Evolutionary conservation across 2,113 vertebrate genomes (phyloP).

Genomic region (Coptodon bakossiorum): DNA sequence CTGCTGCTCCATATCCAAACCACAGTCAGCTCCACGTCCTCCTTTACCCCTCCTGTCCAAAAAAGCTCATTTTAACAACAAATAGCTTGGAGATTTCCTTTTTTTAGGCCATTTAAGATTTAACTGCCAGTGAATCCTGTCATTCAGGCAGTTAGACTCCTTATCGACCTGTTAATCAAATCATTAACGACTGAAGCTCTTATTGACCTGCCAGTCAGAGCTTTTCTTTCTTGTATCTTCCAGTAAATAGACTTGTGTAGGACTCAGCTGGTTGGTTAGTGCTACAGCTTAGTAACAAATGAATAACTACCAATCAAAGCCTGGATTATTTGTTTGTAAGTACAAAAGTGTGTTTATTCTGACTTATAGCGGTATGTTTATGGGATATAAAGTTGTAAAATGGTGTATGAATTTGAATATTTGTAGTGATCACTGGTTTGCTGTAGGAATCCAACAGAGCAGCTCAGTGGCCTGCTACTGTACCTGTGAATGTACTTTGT

Average conservation of each 20-base stretch:
- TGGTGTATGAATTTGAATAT: conserved; percentile 41
- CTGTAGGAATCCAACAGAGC: conserved; percentile 41
- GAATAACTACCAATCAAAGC: background rate
- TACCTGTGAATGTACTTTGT: conserved; percentile 76
- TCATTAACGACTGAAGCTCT: background rate
- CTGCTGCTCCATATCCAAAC: background rate
- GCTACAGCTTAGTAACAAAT: background rate
- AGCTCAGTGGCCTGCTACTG: conserved; percentile 40
- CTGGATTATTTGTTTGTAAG: conserved; percentile 25
- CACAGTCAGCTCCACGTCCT: background rate
- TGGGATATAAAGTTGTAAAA: conserved; percentile 33
- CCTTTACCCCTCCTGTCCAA: background rate
- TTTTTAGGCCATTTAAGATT: background rate
- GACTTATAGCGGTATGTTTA: conserved; percentile 31
- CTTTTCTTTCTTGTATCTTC: background rate
- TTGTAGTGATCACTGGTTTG: conserved; percentile 46
- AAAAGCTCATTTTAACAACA: background rate
- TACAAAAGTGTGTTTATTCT: conserved; percentile 34
- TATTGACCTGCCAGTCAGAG: background rate
- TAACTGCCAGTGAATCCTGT: background rate
- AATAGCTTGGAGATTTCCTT: background rate
- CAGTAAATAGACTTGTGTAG: conserved; percentile 25
- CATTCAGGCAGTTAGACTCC: background rate
- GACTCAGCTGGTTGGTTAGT: conserved; percentile 11
- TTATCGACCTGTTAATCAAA: background rate